These are phyloP conservation scores for Miniopterus natalensis DNA, from an alignment of 2,113 vertebrate species.

Conservation along the genomic window DNA sequence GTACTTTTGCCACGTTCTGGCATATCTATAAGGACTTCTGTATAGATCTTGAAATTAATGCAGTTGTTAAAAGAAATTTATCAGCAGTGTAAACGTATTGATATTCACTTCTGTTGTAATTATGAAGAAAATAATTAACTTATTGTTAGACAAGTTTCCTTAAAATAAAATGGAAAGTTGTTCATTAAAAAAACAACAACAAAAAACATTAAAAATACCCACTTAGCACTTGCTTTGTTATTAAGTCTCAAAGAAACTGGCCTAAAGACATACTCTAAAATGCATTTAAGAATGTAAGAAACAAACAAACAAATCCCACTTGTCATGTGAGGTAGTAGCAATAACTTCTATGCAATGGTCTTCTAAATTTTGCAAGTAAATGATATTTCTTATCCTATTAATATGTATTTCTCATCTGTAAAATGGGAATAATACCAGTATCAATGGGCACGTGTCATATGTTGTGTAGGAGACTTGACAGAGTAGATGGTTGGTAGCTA, in stretches of 20 bases:
- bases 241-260: neutral
- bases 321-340: neutral
- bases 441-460: neutral
- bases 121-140: constrained; percentile 16
- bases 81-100: neutral
- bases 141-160: neutral
- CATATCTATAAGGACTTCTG: neutral
- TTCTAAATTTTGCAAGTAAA: neutral
- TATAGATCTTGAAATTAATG: constrained; percentile 15
- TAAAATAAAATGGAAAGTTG: neutral
- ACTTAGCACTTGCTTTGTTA: neutral
- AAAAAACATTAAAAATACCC: neutral
- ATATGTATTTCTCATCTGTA: neutral
- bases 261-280: neutral
- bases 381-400: neutral
- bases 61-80: constrained; percentile 48
- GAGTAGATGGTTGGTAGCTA: neutral
- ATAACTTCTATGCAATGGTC: neutral
- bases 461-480: neutral
- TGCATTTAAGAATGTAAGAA: constrained; percentile 42
- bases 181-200: neutral
- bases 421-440: neutral
- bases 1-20: neutral
- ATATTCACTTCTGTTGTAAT: neutral
- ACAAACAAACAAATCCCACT: constrained; percentile 12